Percentiles rank a stretch among this genome's conserved stretches.
These are phyloP conservation scores for Euzophera pinguis DNA, from an alignment of 2,888 invertebrate genomes.

Conservation along the genomic window DNA sequence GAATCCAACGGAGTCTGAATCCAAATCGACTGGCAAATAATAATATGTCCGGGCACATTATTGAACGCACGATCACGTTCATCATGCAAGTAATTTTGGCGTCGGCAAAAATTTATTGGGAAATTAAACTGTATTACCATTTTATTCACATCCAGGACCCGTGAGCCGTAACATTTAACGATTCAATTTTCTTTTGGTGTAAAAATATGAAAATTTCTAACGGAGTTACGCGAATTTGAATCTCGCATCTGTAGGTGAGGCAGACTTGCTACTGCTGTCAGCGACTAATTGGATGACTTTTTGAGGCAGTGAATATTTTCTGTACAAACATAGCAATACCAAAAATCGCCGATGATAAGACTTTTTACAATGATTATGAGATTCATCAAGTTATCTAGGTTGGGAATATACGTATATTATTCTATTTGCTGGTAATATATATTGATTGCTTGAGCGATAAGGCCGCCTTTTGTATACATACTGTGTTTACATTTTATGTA, in stretches of 20 bases:
- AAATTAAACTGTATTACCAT: constrained; percentile 29
- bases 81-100: constrained; percentile 27
- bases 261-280: neutral
- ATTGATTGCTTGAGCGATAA: no score
- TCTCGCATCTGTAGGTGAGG: constrained; percentile 12
- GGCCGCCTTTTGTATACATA: no score
- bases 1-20: constrained; percentile 26
- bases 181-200: constrained; percentile 28
- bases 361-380: no score
- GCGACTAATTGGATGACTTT: neutral
- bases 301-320: no score
- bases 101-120: constrained; percentile 27
- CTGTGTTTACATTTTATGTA: no score
- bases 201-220: constrained; percentile 25
- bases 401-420: no score
- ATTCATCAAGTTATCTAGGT: no score
- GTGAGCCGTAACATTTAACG: constrained; percentile 25
- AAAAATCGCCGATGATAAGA: no score
- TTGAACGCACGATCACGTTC: constrained; percentile 21
- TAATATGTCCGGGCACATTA: constrained; percentile 24
- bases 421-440: no score
- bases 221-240: constrained; percentile 22
- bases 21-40: constrained; percentile 32
- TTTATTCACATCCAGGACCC: constrained; percentile 22
- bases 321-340: no score